These are phyloP conservation scores for Sciurus carolinensis DNA, from an alignment of 2,797 vertebrate species.

Conservation along the genomic window DNA sequence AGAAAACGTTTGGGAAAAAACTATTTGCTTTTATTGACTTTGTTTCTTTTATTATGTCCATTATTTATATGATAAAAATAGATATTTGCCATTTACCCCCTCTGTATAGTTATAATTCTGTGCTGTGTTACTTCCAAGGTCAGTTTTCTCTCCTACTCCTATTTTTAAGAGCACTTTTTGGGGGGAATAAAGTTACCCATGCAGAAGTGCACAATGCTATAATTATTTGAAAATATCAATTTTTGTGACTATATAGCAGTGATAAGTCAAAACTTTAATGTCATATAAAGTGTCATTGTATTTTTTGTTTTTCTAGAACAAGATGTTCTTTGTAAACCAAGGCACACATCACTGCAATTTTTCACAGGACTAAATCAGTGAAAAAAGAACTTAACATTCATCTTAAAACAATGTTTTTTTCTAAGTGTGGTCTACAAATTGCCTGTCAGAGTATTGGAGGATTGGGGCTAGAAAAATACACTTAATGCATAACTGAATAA, in stretches of 20 bases:
- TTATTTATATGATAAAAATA: conserved; percentile 40
- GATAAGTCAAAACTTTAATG: conserved; percentile 27
- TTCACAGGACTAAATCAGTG: neutral
- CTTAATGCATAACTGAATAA: conserved; percentile 30
- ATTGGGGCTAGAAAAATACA: neutral
- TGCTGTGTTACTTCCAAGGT: neutral
- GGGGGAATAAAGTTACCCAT: neutral
- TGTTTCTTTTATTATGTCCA: neutral
- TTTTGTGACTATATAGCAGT: conserved; percentile 31
- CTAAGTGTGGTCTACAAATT: neutral
- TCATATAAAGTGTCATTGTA: neutral
- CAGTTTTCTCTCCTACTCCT: neutral
- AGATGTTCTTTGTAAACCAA: conserved; percentile 6
- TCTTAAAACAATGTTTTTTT: conserved; percentile 29
- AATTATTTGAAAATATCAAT: conserved; percentile 57
- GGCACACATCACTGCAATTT: neutral
- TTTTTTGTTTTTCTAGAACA: neutral
- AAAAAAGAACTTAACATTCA: neutral
- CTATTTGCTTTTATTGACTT: conserved; percentile 17
- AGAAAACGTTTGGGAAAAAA: conserved; percentile 25
- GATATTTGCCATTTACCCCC: neutral
- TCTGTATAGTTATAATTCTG: neutral
- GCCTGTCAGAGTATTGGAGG: neutral
- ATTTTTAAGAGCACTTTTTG: neutral
- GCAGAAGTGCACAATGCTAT: neutral